Evolutionary conservation across 2,888 invertebrate species (phyloP).

Genomic region (Polylopha cassiicola): DNA sequence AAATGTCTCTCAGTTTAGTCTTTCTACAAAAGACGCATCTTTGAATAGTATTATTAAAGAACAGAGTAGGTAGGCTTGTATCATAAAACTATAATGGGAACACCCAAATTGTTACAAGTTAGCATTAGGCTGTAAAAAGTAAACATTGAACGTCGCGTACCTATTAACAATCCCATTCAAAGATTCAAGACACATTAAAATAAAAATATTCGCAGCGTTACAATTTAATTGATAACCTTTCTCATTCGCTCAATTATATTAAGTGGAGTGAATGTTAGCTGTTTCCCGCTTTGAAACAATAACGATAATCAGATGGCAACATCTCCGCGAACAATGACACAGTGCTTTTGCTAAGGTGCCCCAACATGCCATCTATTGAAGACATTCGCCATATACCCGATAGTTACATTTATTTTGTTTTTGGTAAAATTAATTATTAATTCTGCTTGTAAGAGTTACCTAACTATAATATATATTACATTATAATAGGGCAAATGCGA

Average conservation of each 20-base stretch:
- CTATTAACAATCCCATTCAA: slow-evolving; percentile 16
- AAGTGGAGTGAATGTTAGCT: slow-evolving; percentile 68
- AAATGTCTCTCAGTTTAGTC: too few species aligned
- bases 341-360: slow-evolving; percentile 46
- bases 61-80: too few species aligned
- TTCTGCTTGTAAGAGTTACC: too few species aligned
- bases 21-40: too few species aligned
- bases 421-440: too few species aligned
- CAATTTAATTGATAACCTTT: slow-evolving; percentile 60
- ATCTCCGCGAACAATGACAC: slow-evolving; percentile 70
- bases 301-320: slow-evolving; percentile 63
- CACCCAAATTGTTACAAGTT: slow-evolving; percentile 9
- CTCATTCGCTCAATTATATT: slow-evolving; percentile 71
- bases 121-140: slow-evolving; percentile 16
- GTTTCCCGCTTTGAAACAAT: slow-evolving; percentile 73
- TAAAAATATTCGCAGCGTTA: slow-evolving; percentile 20
- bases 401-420: too few species aligned
- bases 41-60: too few species aligned
- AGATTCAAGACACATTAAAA: slow-evolving; percentile 19
- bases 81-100: too few species aligned
- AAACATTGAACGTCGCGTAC: slow-evolving; percentile 15
- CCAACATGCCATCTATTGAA: too few species aligned
- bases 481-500: too few species aligned
- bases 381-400: too few species aligned
- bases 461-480: too few species aligned